Percentiles rank a stretch among this genome's conserved stretches.
Evolutionary conservation across 2,888 invertebrate species (phyloP).

Genomic region (Drosophila phalerata): DNA sequence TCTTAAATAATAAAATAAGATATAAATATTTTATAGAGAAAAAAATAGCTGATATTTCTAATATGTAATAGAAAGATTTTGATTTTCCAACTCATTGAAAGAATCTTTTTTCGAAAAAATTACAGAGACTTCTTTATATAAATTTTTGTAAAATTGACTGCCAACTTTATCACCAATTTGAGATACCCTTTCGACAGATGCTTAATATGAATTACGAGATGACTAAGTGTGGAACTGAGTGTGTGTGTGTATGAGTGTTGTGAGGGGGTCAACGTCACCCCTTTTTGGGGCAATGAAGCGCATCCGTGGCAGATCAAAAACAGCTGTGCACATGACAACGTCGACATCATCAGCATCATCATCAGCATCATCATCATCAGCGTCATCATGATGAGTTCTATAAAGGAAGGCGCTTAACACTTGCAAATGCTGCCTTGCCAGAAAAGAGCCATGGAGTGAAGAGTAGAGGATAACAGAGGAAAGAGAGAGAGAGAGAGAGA

Average conservation of each 20-base stretch:
- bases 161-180: constrained; percentile 11
- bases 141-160: background rate
- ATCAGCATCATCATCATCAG: background rate
- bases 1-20: no score
- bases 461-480: background rate
- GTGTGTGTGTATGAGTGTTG: background rate
- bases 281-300: constrained; percentile 57
- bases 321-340: constrained; percentile 68
- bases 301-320: constrained; percentile 74
- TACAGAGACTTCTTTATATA: background rate
- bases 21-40: no score
- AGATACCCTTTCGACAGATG: constrained; percentile 25
- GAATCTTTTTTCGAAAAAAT: background rate
- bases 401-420: constrained; percentile 67
- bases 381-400: constrained; percentile 16
- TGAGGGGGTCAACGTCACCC: constrained; percentile 50
- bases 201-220: constrained; percentile 50
- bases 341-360: constrained; percentile 19
- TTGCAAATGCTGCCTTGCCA: constrained; percentile 58
- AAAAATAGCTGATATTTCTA: no score
- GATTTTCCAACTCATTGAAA: background rate
- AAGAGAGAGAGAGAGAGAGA: background rate
- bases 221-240: constrained; percentile 6
- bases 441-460: background rate
- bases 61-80: no score